Conservation (phyloP, 2,797 vertebrate genomes). For the Leuciscus waleckii region DNA sequence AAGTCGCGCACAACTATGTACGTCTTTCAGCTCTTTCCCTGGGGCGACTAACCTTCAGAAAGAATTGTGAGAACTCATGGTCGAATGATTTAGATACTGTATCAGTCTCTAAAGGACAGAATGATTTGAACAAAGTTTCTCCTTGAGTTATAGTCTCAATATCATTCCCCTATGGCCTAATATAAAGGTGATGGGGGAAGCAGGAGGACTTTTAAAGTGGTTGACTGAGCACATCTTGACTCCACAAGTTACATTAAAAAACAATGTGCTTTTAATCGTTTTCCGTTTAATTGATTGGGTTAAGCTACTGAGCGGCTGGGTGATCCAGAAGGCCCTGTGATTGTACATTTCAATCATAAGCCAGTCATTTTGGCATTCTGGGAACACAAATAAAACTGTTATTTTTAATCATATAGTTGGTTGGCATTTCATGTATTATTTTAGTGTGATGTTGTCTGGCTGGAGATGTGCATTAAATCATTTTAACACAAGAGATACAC, state of each 20-base stretch:
- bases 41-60: constrained; percentile 17
- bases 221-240: not conserved
- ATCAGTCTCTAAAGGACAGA: constrained; percentile 2
- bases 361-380: not conserved
- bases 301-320: not conserved
- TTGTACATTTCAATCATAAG: constrained; percentile 12
- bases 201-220: not conserved
- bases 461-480: not conserved
- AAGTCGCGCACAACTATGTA: constrained; percentile 14
- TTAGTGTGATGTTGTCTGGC: not conserved
- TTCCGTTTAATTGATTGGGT: constrained; percentile 6
- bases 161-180: constrained; percentile 6
- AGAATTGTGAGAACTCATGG: not conserved
- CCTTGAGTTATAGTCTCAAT: constrained; percentile 24
- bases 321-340: not conserved
- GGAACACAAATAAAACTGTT: not conserved
- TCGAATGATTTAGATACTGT: not conserved
- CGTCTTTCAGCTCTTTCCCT: constrained; percentile 11
- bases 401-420: not conserved
- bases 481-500: not conserved
- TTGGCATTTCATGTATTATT: constrained; percentile 1
- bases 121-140: constrained; percentile 14
- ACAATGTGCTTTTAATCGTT: constrained; percentile 18
- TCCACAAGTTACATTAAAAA: constrained; percentile 2
- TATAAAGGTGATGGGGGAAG: not conserved